phyloP scores from a whole-genome alignment of 2,113 vertebrate species.

The Salvelinus sp. region DNA sequence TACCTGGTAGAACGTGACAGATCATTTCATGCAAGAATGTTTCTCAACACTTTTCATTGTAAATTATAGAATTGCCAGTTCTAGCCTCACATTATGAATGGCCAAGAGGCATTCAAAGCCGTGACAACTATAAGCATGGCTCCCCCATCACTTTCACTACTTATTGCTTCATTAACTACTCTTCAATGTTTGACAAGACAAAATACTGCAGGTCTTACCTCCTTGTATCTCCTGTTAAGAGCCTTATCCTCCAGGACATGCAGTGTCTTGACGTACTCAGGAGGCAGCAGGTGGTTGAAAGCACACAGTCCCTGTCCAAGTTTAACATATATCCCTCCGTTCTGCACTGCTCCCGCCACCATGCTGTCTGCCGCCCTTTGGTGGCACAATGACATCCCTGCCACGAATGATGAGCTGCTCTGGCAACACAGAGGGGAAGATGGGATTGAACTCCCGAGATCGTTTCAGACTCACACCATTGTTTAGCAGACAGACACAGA shows the following conservation, averaged over 20 bases:
- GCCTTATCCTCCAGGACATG: constrained; percentile 85
- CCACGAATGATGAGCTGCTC: constrained; percentile 75
- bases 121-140: too few species aligned
- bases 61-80: too few species aligned
- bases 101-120: constrained; percentile 54
- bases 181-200: too few species aligned
- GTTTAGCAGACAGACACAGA: too few species aligned
- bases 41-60: background rate
- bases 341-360: constrained; percentile 79
- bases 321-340: constrained; percentile 88
- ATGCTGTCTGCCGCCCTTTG: constrained; percentile 83
- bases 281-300: constrained; percentile 89
- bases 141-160: too few species aligned
- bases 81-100: constrained; percentile 29
- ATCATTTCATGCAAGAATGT: background rate
- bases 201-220: constrained; percentile 71
- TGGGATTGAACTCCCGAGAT: background rate
- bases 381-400: constrained; percentile 82
- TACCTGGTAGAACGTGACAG: constrained; percentile 69
- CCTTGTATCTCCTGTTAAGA: constrained; percentile 73
- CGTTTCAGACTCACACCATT: background rate
- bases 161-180: too few species aligned
- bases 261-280: constrained; percentile 81
- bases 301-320: constrained; percentile 91
- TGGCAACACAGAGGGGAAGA: constrained; percentile 56